Conservation (phyloP, 1,140 invertebrate genomes). For the Ephestia elutella region DNA sequence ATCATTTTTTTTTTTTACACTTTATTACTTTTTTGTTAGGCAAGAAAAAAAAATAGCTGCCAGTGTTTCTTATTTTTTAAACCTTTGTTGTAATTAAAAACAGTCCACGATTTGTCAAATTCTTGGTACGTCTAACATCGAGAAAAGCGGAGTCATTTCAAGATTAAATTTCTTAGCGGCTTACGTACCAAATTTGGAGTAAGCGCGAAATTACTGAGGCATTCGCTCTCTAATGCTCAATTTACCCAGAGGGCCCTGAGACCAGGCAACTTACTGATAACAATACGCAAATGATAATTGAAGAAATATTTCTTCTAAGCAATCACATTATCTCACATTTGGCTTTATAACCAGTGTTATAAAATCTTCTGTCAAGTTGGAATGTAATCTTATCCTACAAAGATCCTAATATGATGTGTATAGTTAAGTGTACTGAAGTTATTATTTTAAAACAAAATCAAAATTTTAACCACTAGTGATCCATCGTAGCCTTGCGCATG, state of each 20-base stretch:
- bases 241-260: conserved; percentile 42
- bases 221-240: conserved; percentile 55
- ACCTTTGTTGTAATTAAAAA: conserved; percentile 25
- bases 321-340: too few relatives aligned
- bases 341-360: neutral
- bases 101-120: conserved; percentile 11
- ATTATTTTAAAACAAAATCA: too few relatives aligned
- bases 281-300: conserved; percentile 33
- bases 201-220: conserved; percentile 56
- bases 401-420: too few relatives aligned
- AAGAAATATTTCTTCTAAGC: neutral
- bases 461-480: too few relatives aligned
- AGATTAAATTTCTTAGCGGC: conserved; percentile 63
- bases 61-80: conserved; percentile 7
- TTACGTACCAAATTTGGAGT: conserved; percentile 62
- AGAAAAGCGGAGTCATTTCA: conserved; percentile 48
- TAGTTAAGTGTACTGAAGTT: too few relatives aligned
- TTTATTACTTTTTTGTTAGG: neutral
- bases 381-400: too few relatives aligned
- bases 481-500: too few relatives aligned
- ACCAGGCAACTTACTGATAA: conserved; percentile 34
- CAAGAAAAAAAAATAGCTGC: conserved; percentile 8
- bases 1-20: too few relatives aligned
- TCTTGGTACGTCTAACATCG: conserved; percentile 13
- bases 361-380: too few relatives aligned